Conservation (phyloP, 2,113 vertebrate species). For the Sylvilagus bachmani region DNA sequence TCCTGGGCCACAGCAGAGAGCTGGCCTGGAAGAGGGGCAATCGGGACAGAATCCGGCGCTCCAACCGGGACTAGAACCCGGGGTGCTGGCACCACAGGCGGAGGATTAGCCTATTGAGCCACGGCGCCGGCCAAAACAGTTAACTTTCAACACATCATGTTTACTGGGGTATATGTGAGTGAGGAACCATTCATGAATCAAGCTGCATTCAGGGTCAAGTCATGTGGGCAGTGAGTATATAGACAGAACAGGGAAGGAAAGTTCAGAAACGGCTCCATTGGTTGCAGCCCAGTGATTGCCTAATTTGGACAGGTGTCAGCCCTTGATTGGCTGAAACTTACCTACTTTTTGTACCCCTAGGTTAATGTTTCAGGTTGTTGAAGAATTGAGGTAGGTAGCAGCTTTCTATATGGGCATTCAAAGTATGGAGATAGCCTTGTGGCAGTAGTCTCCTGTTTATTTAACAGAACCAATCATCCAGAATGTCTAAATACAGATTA, state of each 20-base stretch:
- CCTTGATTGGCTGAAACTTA: not conserved
- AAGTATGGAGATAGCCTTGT: not conserved
- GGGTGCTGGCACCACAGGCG: too few species aligned
- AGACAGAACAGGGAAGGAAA: not conserved
- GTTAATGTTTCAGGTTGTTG: not conserved
- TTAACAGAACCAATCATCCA: not conserved
- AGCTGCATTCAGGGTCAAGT: not conserved
- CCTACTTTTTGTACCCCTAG: not conserved
- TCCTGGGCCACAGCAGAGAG: too few species aligned
- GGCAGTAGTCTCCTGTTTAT: not conserved
- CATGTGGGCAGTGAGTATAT: not conserved
- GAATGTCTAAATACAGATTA: not conserved
- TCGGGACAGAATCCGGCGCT: too few species aligned
- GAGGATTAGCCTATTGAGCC: too few species aligned
- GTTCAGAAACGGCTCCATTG: not conserved
- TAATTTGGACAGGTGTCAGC: not conserved
- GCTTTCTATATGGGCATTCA: not conserved
- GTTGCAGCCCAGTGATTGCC: not conserved
- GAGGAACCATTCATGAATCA: not conserved
- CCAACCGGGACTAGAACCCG: too few species aligned
- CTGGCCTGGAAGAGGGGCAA: too few species aligned
- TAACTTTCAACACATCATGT: not conserved
- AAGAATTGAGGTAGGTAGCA: not conserved
- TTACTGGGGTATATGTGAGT: not conserved
- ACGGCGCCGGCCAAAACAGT: not conserved